Percentiles rank a stretch among this genome's conserved stretches.
phyloP scores from a whole-genome alignment of 1,140 invertebrate genomes.

The Armadillidium nasatum region DNA sequence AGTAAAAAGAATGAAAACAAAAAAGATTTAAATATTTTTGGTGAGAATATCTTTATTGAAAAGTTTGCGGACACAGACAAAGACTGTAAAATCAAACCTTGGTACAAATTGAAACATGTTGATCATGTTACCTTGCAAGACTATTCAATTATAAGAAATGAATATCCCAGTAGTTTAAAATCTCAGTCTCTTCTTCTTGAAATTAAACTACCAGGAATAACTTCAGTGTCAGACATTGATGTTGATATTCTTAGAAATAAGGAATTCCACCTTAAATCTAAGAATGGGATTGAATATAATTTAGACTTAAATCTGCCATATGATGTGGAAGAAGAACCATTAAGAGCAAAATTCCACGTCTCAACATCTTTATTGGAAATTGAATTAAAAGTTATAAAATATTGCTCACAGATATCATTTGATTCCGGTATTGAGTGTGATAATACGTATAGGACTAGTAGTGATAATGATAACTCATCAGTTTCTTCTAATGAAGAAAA shows the following conservation, averaged over 20 bases:
- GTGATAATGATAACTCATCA: neutral
- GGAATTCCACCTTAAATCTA: neutral
- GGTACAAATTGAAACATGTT: neutral
- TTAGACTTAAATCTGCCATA: neutral
- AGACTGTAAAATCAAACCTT: neutral
- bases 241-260: neutral
- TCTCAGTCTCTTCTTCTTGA: neutral
- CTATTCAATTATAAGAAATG: neutral
- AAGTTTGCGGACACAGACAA: neutral
- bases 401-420: neutral
- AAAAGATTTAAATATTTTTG: neutral
- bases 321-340: neutral
- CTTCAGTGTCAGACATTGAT: neutral
- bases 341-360: neutral
- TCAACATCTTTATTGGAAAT: neutral
- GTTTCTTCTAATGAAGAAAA: conserved; percentile 2
- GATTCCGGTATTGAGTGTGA: neutral
- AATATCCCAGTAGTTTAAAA: neutral
- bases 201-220: neutral
- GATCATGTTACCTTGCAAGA: neutral
- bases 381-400: neutral
- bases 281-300: neutral
- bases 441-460: neutral
- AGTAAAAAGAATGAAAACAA: neutral
- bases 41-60: neutral